Base-by-base conservation (phyloP, 2,797 vertebrate species). In the Oreonectes daqikongensis region DNA sequence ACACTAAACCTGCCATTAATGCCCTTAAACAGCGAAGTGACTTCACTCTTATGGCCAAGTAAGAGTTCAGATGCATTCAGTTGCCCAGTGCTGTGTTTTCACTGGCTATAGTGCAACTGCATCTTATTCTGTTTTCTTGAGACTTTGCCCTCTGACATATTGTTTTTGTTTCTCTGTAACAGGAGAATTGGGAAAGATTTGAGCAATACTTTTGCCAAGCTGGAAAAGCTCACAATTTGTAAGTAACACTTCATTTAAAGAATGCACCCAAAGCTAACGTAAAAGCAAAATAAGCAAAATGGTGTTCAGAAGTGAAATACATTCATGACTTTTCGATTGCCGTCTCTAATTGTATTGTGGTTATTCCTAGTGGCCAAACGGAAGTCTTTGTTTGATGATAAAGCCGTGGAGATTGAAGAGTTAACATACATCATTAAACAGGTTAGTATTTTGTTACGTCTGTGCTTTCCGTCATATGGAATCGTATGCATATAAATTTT, bases 191-290 rank as follows among this genome's bases (percentile, higher is more conserved):
- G 96, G 71, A 97, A 95, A 88, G 96, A 98, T 88, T 89, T 98
- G 81, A 98, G 95, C 88, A 97, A 97, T 83, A 98, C 96, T 2
- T 98, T 98, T 85, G 93, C 95, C 89, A 98, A 98, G 89, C 85
- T 98, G 90, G 96, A 98, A 90, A 98, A 98, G 81, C 93, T 98
- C 83, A 97, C 96, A 0, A 95, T 97, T 87, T 89, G 96, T 98
- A 92, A 96, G 96, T 93, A 32, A 52, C 12, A 15, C 18, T 8
- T 38, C 38, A 22, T 40, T 24, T 26, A 60, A 2, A 35, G 22
- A 60, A n/a, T n/a, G 9, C 48, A 38, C 14, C 12, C 35, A 28
- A 35, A 32, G 5, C 14, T 12, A 17, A 32, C 30, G 11, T n/a
- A 32, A 30, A 30, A 30, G 28, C 32, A 52, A 52, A 42, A 42